A percentile compares a stretch with the other conserved stretches of the same genome.
phyloP scores from a whole-genome alignment of 2,888 invertebrate genomes.

The Drosophila flavopinicola region DNA sequence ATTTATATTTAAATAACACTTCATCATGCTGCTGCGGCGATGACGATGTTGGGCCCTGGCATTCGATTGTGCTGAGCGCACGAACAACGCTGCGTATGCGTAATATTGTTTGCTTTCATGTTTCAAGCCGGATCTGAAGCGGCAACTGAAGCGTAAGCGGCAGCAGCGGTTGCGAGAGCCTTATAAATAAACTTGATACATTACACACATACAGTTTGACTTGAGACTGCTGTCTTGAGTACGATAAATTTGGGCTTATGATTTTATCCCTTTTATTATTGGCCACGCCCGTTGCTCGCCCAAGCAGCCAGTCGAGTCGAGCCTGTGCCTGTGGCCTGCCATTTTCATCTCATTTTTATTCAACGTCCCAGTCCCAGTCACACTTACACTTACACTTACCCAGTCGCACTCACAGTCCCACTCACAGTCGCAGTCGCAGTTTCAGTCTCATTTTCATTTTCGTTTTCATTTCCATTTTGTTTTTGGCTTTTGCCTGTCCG shows the following conservation, averaged over 20 bases:
- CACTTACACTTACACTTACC: too few relatives aligned
- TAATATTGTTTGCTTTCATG: conserved; percentile 74
- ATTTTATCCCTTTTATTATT: conserved; percentile 71
- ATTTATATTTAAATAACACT: conserved; percentile 79
- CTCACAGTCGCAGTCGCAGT: too few relatives aligned
- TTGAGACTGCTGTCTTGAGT: conserved; percentile 61
- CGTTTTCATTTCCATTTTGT: conserved; percentile 58
- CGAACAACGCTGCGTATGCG: conserved; percentile 64
- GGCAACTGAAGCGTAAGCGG: conserved; percentile 2
- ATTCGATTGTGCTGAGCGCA: conserved; percentile 7
- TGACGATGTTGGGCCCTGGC: conserved; percentile 16
- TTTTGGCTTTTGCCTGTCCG: conserved; percentile 59
- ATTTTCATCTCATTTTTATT: conserved; percentile 51
- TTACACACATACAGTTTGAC: conserved; percentile 66
- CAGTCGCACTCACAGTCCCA: too few relatives aligned
- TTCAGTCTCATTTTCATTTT: conserved; percentile 43
- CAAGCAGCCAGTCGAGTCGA: neutral
- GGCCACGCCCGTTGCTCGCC: conserved; percentile 24
- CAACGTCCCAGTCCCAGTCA: conserved; percentile 19
- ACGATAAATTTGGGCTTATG: conserved; percentile 77
- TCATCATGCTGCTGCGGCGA: conserved; percentile 67
- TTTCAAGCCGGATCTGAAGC: conserved; percentile 8
- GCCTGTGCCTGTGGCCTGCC: conserved; percentile 26
- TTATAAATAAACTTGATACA: conserved; percentile 79
- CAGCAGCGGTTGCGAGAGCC: conserved; percentile 26